A percentile compares a stretch with the other conserved stretches of the same genome.
phyloP scores from a whole-genome alignment of 2,113 vertebrate species.

The Gorsachius goisagi region DNA sequence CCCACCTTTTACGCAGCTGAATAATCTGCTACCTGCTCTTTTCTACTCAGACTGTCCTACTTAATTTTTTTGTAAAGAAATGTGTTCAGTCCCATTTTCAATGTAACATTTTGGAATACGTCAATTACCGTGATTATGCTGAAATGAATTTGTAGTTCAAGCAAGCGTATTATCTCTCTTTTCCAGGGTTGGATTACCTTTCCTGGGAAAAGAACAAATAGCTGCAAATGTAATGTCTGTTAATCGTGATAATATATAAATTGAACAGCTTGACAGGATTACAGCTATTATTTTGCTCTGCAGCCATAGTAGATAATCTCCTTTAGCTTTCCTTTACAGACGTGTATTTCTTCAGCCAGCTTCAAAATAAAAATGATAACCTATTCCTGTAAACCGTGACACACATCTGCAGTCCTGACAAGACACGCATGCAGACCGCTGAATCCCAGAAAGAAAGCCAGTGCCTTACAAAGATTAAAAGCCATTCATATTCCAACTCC shows the following conservation, averaged over 20 bases:
- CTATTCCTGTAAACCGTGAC: neutral
- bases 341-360: neutral
- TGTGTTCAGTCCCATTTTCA: neutral
- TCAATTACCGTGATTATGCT: conserved; percentile 17
- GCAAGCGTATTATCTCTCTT: conserved; percentile 47
- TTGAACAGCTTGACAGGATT: neutral
- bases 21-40: neutral
- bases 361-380: neutral
- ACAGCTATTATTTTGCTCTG: conserved; percentile 7
- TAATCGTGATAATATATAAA: conserved; percentile 47
- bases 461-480: neutral
- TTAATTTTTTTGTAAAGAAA: conserved; percentile 25
- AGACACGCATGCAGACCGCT: neutral
- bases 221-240: conserved; percentile 21
- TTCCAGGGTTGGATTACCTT: conserved; percentile 40
- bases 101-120: conserved; percentile 28
- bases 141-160: conserved; percentile 40
- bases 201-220: conserved; percentile 37
- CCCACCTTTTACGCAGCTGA: neutral
- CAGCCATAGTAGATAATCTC: neutral
- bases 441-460: neutral
- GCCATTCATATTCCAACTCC: neutral
- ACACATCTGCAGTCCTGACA: neutral
- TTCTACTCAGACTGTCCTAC: neutral
- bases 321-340: neutral